Base-by-base conservation (phyloP, 2,888 invertebrate genomes). In the Tipula lateralis region DNA sequence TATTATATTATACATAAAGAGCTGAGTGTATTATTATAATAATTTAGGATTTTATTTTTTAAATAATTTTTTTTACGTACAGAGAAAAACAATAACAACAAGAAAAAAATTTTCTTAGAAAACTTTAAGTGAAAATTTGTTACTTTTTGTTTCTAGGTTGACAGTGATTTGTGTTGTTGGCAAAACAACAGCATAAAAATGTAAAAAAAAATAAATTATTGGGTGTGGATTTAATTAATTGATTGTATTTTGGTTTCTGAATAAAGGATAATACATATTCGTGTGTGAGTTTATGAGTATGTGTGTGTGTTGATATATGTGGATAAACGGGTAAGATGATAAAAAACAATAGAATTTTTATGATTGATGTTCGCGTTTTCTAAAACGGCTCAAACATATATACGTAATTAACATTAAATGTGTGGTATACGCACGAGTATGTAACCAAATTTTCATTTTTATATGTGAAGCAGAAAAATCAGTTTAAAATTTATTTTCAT, bases 81-180 rank as follows among this genome's bases (percentile, higher is more conserved):
- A 66, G 66, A 66, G 19, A 66, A 66, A 66, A 7, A 24, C 24
- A 66, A 9, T 24, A 66, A 24, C 19, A 50, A 39, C 39, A 39
- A 39, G 7, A 66, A 24, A 1, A 50, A 1, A 39, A 66, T 66
- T n/a, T n/a, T 24, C 66, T 66, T 66, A 9, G 66, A 66, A 66
- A 66, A 66, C 19, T 24, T 66, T 19, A 66, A 66, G 66, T 66
- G 66, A 66, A 24, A 66, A 66, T 66, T 66, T 66, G 66, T 66
- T 66, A 66, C 66, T 66, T 66, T 44, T 66, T 66, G 66, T 66
- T 66, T 66, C 19, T 66, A 66, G 66, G 66, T 66, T 66, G 66
- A 66, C 66, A 66, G 66, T 66, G 66, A 66, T 66, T 66, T 66
- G 66, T 66, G 66, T 66, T 66, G 66, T 66, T 66, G 66, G 66